Evolutionary conservation across 2,113 vertebrate genomes (phyloP).

Genomic region (Lepus europaeus): DNA sequence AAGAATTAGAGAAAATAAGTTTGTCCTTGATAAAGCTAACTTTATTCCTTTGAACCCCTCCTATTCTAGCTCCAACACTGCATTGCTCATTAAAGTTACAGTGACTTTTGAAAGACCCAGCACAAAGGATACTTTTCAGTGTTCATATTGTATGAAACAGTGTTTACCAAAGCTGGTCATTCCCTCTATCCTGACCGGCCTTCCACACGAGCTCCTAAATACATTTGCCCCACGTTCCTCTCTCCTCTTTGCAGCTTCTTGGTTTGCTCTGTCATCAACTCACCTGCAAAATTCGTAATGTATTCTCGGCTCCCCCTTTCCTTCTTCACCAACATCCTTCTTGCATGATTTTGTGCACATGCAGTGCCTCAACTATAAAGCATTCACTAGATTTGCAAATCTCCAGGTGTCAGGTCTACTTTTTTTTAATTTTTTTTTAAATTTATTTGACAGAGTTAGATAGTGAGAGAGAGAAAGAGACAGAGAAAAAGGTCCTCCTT

Average conservation of each 20-base stretch:
- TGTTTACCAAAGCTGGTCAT: background rate
- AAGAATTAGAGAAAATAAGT: background rate
- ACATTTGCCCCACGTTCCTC: background rate
- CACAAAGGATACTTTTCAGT: background rate
- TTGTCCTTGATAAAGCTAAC: background rate
- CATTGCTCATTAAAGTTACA: background rate
- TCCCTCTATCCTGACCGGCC: background rate
- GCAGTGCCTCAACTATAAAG: conserved; percentile 28
- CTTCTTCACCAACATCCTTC: background rate
- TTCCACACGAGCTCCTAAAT: background rate
- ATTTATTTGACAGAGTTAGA: too few relatives aligned
- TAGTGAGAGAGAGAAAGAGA: too few relatives aligned
- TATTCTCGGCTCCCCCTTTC: background rate
- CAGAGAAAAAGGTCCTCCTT: too few relatives aligned
- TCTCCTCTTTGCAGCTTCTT: conserved; percentile 4
- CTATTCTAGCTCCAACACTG: background rate
- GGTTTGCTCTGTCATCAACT: background rate
- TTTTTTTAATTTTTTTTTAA: background rate
- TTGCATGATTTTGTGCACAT: background rate
- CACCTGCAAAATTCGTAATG: conserved; percentile 15
- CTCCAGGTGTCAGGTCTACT: background rate
- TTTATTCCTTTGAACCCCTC: background rate
- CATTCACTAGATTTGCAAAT: conserved; percentile 42
- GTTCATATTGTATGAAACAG: background rate
- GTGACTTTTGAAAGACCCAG: background rate